Percentiles rank a stretch among this genome's conserved stretches.
Conservation (phyloP, 2,113 vertebrate species). For the Bucco capensis region DNA sequence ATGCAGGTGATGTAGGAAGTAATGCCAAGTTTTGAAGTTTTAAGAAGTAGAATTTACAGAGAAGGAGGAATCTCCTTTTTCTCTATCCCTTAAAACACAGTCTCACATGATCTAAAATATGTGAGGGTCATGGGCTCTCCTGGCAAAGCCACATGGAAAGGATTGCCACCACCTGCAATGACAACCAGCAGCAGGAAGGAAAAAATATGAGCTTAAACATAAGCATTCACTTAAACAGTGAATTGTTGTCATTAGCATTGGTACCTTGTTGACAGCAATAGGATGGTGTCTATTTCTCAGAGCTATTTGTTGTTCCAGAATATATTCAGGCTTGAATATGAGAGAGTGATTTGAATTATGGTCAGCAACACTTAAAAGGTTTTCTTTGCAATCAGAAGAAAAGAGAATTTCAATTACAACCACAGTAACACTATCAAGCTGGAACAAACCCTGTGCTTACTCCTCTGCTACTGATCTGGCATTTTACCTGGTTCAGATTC, state of each 20-base stretch:
- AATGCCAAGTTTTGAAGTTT: neutral
- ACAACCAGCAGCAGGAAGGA: neutral
- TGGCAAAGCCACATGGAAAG: neutral
- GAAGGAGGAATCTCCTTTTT: neutral
- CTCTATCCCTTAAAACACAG: neutral
- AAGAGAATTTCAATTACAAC: neutral
- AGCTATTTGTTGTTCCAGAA: neutral
- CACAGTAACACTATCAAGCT: neutral
- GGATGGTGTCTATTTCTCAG: neutral
- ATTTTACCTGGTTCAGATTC: neutral
- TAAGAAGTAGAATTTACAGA: neutral
- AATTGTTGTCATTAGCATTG: neutral
- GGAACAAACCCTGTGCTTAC: neutral
- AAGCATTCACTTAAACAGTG: neutral
- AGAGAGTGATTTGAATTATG: neutral
- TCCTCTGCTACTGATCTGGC: neutral
- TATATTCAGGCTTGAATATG: neutral
- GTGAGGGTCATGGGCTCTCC: neutral
- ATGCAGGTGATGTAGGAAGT: neutral
- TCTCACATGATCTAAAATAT: neutral
- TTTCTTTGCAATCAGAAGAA: constrained; percentile 4
- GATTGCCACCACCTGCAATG: neutral
- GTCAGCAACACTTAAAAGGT: neutral
- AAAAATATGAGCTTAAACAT: neutral
- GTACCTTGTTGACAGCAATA: neutral